A percentile compares a stretch with the other conserved stretches of the same genome.
Conservation (phyloP, 2,113 vertebrate species). For the Manacus vitellinus region DNA sequence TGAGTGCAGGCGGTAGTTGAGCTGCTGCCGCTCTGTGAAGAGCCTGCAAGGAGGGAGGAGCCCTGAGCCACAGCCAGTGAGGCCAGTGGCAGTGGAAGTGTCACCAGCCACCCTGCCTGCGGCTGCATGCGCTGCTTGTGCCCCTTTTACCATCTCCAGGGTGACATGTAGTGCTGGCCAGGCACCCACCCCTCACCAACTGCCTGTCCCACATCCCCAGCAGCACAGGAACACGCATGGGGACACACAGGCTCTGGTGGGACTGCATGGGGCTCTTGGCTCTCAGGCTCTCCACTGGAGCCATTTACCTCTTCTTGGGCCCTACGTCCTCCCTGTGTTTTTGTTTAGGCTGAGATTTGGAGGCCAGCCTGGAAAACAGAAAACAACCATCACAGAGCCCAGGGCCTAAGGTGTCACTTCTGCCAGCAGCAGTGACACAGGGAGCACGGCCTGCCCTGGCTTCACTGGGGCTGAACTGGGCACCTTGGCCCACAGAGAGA, state of each 20-base stretch:
- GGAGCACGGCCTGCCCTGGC: not conserved
- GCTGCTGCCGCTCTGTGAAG: constrained; percentile 84
- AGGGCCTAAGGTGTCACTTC: not conserved
- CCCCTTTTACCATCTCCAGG: not conserved
- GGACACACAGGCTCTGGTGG: not conserved
- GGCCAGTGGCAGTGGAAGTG: not conserved
- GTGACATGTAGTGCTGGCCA: not conserved
- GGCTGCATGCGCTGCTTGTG: rapidly evolving
- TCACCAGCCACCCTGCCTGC: not conserved
- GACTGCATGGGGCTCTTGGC: not conserved
- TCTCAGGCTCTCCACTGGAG: not conserved
- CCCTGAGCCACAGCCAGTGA: not conserved
- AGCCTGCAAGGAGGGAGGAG: constrained; percentile 74
- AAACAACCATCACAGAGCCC: constrained; percentile 39
- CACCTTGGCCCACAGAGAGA: not conserved
- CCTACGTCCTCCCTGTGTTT: constrained; percentile 78
- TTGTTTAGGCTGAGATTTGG: constrained; percentile 84
- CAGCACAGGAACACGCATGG: rapidly evolving
- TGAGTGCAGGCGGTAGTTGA: constrained; percentile 83
- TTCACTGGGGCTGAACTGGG: not conserved
- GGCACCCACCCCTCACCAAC: not conserved
- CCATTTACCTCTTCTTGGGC: constrained; percentile 84
- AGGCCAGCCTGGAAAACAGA: constrained; percentile 86
- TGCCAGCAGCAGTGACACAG: not conserved
- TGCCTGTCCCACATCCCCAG: not conserved